Conservation (phyloP, 1,140 invertebrate species). For the Anastrepha obliqua region DNA sequence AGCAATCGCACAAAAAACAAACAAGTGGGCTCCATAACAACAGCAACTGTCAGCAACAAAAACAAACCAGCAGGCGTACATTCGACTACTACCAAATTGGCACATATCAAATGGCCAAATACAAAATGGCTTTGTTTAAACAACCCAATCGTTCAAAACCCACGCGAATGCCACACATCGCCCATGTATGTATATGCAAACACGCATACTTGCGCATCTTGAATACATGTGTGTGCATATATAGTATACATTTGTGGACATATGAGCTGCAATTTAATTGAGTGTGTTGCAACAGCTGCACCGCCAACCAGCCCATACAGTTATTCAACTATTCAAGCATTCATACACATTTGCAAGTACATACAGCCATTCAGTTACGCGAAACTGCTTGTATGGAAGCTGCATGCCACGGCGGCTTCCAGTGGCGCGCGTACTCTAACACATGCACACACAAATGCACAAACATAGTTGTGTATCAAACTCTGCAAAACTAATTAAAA, state of each 20-base stretch:
- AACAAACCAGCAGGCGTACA: not conserved
- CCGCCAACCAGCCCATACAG: not conserved
- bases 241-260: not conserved
- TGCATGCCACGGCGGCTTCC: not conserved
- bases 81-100: not conserved
- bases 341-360: no score
- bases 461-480: not conserved
- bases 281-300: constrained; percentile 5
- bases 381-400: not conserved
- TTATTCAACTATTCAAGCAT: not conserved
- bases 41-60: not conserved
- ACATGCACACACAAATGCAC: not conserved
- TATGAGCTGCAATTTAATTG: constrained; percentile 34
- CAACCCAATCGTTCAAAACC: constrained; percentile 8
- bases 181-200: not conserved
- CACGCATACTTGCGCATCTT: not conserved
- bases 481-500: constrained; percentile 46
- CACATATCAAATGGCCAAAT: constrained; percentile 30
- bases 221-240: not conserved
- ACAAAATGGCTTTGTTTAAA: constrained; percentile 14
- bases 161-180: not conserved
- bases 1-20: constrained; percentile 36
- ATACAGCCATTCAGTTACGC: not conserved
- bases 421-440: not conserved
- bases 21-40: not conserved